Evolutionary conservation across 2,888 invertebrate species (phyloP), one percentile per base, ranked within the genome.

Genomic region (Xylocampa areola): DNA sequence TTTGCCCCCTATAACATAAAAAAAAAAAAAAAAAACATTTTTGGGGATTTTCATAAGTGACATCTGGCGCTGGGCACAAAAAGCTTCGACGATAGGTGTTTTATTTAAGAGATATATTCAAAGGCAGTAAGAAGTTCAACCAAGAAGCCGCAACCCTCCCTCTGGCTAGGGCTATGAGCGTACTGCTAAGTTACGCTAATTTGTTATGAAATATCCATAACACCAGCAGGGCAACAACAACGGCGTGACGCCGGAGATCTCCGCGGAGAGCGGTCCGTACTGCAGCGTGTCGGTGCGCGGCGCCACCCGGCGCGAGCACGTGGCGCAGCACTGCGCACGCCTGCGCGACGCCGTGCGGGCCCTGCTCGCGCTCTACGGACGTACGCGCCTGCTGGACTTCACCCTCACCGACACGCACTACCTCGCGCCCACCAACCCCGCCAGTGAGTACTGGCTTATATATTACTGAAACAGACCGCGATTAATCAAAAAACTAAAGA

Each of bases 301-400:
- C 21, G 92, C 94, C 17, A 94, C 94, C 1, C 87, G 95, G 19
- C 89, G 95, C 0, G 96, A 96, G 71, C 94, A 94, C 2, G 95
- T 97, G 5, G 91, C 95, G 43, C 90, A 94, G 16, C 96, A 96
- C 70, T 96, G 97, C 83, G 96, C 96, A 73, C 95, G 96, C 65
- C 94, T 98, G 40, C 94, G 97, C 0, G 96, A 96, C 80, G 96
- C 98, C 0, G 96, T 98, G 37, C 96, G 97, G 51, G 96, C 96
- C 64, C 92, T 98, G 3, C 95, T 99, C 2, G 97, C 97, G 76
- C 96, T 98, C 71, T 98, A 98, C 89, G 96, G 97, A 43, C 96
- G 97, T 73, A 96, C 97, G 0, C 97, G 98, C 78, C 95, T 97
- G 30, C 96, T 98, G 1, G 97, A 98, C 89, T 98, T 98, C 89